Base-by-base conservation (phyloP, 2,113 vertebrate genomes). In the Cheirogaleus medius region DNA sequence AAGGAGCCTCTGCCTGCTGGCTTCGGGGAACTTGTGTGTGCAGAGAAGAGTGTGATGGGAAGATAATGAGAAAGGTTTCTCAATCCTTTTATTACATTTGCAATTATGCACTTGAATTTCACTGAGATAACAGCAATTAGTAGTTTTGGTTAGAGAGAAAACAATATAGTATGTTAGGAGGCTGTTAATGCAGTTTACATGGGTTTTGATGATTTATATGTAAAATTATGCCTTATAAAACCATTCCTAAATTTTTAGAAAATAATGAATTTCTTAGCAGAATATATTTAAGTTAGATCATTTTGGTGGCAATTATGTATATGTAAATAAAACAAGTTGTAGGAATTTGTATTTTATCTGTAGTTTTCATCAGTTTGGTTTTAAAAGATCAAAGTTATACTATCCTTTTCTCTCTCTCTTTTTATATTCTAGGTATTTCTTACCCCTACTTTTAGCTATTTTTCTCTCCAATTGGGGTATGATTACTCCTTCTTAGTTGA, bases 161-260 rank as follows among this genome's bases (percentile, higher is more conserved):
- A 95, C 27, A 92, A 78, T 60, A 23, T 23, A 25, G 27, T 39
- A 91, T 83, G 15, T 44, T 86, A 95, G 29, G 49, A 8, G n/a
- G 13, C 32, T 96, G 18, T 47, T 81, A 71, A 71, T 0, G 0
- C 80, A 60, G 42, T 91, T 87, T 89, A 83, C 39, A 78, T 44
- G 34, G 39, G 56, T 94, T 94, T 68, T 56, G 64, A 89, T 89
- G 39, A 74, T 91, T 89, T 94, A 20, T 44, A 91, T 94, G 4
- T 85, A 87, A 98, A 92, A 73, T 88, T 74, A 64, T 88, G 37
- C 11, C 49, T 94, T 74, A 27, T 52, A 86, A 90, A 93, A 93
- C 5, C 42, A 86, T 37, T 49, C 60, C 60, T 27, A 94, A 91
- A 91, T 93, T 95, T 78, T 91, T 78, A 82, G 89, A 76, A 88